Percentiles rank a stretch among this genome's conserved stretches.
Evolutionary conservation across 1,140 invertebrate genomes (phyloP).

Genomic region (Lepidurus arcticus): DNA sequence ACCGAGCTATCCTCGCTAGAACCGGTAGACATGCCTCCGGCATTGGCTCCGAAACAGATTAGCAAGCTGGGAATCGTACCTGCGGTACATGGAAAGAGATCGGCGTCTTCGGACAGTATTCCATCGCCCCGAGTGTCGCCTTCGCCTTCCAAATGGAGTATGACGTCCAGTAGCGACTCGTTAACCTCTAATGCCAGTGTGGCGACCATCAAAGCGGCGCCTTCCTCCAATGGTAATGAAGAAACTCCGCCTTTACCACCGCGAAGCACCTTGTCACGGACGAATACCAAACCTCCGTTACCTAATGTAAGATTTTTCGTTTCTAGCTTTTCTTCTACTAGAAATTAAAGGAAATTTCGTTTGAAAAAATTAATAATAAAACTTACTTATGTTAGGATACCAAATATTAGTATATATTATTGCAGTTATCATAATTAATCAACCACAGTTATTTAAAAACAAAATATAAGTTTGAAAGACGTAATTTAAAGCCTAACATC

Average conservation of each 20-base stretch:
- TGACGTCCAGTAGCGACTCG: conserved; percentile 41
- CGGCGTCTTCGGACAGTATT: conserved; percentile 33
- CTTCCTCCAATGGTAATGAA: conserved; percentile 32
- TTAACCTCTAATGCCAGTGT: conserved; percentile 40
- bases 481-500: too few relatives aligned
- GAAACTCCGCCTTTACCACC: conserved; percentile 54
- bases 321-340: not conserved
- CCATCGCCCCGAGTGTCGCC: conserved; percentile 28
- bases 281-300: conserved; percentile 62
- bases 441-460: not conserved
- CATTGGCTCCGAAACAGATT: conserved; percentile 28
- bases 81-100: conserved; percentile 34
- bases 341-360: too few relatives aligned
- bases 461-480: too few relatives aligned
- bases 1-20: conserved; percentile 34
- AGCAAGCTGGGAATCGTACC: conserved; percentile 33
- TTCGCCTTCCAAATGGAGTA: conserved; percentile 40
- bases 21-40: conserved; percentile 20
- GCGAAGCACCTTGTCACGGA: conserved; percentile 46
- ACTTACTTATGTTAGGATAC: too few relatives aligned
- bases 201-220: conserved; percentile 40
- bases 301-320: conserved; percentile 49
- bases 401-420: not conserved
- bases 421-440: not conserved
- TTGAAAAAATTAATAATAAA: too few relatives aligned